Base-by-base conservation (phyloP, 2,888 invertebrate species). In the Polydrusus tereticollis region DNA sequence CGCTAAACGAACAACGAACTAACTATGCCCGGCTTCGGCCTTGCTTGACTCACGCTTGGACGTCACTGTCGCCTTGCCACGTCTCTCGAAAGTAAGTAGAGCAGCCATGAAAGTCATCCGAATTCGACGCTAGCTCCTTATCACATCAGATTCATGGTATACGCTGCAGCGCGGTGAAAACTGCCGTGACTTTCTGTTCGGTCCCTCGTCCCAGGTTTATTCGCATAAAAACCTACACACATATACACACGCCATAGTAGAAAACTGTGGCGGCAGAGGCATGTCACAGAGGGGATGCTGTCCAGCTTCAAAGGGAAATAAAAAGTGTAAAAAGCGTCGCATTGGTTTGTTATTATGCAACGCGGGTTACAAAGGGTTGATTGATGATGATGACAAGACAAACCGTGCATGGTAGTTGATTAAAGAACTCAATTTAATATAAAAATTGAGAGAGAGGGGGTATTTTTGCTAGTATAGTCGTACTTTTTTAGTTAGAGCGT, bases 21-120 rank as follows among this genome's bases (percentile, higher is more conserved):
- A 77, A 76, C 73, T 75, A 74, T 74, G 65, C 73, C 69, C 29
- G 66, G 66, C 67, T 76, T 71, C 66, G 57, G 74, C 68, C 67
- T 69, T 74, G 75, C 67, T 75, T 72, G 71, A 76, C 75, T 75
- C 77, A 73, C 78, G 77, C 75, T 76, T 73, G 78, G 78, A 79
- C 81, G 80, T 81, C 81, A 81, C 82, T 80, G 80, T 81, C 79
- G 77, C 78, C 80, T 80, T 82, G 84, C 83, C 83, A 84, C 84
- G 83, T 83, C 79, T 81, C 67, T 65, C 60, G 50, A 76, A 80
- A 79, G 77, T 80, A 83, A 82, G 80, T 83, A 80, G 82, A 83
- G 81, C 82, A 82, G 78, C 78, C 79, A 72, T 72, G 62, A 72
- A 65, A 72, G 67, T 67, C 72, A 72, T 62, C 59, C 63, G 67